Base-by-base conservation (phyloP, 35 echinoderm and acorn worm genomes). In the Ptychodera flava region DNA sequence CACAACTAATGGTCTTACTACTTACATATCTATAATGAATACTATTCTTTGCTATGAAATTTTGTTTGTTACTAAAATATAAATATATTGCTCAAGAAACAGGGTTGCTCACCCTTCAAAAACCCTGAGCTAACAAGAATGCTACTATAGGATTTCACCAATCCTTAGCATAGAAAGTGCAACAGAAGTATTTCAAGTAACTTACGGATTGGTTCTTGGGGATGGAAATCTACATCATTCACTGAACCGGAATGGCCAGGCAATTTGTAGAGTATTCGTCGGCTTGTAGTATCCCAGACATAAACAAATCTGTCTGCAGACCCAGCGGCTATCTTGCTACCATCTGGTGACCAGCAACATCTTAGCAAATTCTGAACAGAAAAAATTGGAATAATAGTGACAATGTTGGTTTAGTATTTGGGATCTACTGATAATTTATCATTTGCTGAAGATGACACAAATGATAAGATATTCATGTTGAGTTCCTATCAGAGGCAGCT, bases 261-360 rank as follows among this genome's bases (percentile, higher is more conserved):
- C 86, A 99, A 79, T 87, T 99, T 99, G 80, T 99, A 99, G 14
- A 99, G 83, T 35, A 99, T 92, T 77, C 96, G 88, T 78, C 96
- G 90, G 30, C 87, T 85, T n/a, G 96, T 99, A 22, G 96, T 99
- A 81, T 99, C 96, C 96, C 96, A 99, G 31, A 99, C 88, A 88
- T 99, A 99, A 14, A 99, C 96, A 86, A 91, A 91, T 75, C 96
- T 86, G 82, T 99, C 96, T 1, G 96, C 90, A 30, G 96, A 99
- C 27, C 92, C 96, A 32, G 96, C 96, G 36, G 92, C 93, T 30
- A 99, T 89, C 33, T 99, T 99, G 76, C 96, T 99, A 36, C 96
- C 96, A 82, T 99, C 96, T 14, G 93, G 90, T 86, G 92, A 83
- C 96, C 96, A 97, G 0, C 92, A 87, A 91, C 96, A 99, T 83